Evolutionary conservation across 2,888 invertebrate genomes (phyloP), one percentile per base, ranked within the genome.

Genomic region (Gisinianus flammeolus): DNA sequence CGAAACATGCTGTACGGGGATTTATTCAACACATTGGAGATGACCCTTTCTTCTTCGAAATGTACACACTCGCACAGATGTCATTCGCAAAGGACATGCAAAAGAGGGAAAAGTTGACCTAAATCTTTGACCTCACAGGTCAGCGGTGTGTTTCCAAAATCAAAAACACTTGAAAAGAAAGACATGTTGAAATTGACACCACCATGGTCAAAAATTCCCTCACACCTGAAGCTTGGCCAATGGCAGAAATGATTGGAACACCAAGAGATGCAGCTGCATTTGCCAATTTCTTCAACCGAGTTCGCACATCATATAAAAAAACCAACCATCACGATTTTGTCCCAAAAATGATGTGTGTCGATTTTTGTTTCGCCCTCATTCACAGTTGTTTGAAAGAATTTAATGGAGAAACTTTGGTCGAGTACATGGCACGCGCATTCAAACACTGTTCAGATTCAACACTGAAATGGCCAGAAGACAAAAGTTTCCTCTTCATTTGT

Each of bases 331-430:
- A 5, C 19, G 56, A 56, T 5, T 56, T 56, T n/a, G 10, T 10
- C 8, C 56, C 56, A 22, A 22, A n/a, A 12, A n/a, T 22, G 4
- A 56, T 56, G 4, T 56, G 56, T 56, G n/a, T 56, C 56, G 56
- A 56, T n/a, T 56, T 56, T 22, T n/a, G 56, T 56, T 56, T 56
- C 22, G 56, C 56, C 56, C n/a, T 56, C 4, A 56, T 56, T n/a
- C 56, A 56, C 22, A n/a, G 56, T 5, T 56, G 56, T 56, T n/a
- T 56, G n/a, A 56, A 56, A 56, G 56, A n/a, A n/a, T 56, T 56
- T 22, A 56, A 56, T 56, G 4, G 8, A n/a, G 56, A 56, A 56
- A n/a, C 56, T 4, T 22, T 56, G 5, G 10, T n/a, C 5, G 19
- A 56, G 4, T 56, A 56, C n/a, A 4, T 56, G 8, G 8, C 16